A percentile compares a stretch with the other conserved stretches of the same genome.
Conservation (phyloP, 2,113 vertebrate species). For the Rhinolophus sinicus region DNA sequence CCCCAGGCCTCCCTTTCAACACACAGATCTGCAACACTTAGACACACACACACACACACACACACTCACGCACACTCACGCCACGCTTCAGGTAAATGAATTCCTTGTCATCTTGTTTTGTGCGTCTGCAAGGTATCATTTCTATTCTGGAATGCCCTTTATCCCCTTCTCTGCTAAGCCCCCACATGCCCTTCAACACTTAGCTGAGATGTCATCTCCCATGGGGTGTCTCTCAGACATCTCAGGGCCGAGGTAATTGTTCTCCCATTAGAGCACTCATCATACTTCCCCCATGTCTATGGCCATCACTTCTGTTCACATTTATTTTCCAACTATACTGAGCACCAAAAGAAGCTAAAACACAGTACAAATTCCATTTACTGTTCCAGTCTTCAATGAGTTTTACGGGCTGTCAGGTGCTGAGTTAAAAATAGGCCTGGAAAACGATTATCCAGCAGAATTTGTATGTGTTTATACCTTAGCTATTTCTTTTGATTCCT, state of each 20-base stretch:
- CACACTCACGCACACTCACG: neutral
- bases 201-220: neutral
- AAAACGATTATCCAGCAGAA: neutral
- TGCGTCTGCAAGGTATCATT: neutral
- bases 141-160: neutral
- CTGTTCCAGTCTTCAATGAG: neutral
- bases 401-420: conserved; percentile 1
- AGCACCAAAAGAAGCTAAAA: neutral
- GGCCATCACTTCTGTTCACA: neutral
- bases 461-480: neutral
- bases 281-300: neutral
- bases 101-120: neutral
- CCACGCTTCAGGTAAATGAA: neutral
- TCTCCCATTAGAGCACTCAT: neutral
- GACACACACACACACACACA: neutral
- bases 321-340: conserved; percentile 32
- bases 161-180: neutral
- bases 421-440: neutral
- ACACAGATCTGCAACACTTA: neutral
- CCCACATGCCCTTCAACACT: neutral
- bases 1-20: neutral
- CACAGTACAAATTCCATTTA: neutral
- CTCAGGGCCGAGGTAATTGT: neutral
- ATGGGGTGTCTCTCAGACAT: neutral
- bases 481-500: neutral